These are phyloP conservation scores for Calliphora vicina DNA, from an alignment of 1,140 invertebrate genomes.

Conservation along the genomic window DNA sequence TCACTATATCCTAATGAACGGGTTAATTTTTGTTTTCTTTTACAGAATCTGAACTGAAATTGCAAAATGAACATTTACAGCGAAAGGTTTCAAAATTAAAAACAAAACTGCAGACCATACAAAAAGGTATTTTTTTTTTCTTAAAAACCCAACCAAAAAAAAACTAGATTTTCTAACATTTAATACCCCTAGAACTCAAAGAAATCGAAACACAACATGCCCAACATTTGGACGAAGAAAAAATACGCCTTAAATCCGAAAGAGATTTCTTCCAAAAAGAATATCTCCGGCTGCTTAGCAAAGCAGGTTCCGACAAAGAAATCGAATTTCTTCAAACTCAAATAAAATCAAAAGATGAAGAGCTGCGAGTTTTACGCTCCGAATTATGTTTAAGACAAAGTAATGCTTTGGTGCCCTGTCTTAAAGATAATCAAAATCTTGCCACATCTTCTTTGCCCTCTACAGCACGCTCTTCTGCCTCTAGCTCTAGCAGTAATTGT, in stretches of 20 bases:
- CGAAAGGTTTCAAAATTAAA: conserved; percentile 49
- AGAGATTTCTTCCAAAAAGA: conserved; percentile 61
- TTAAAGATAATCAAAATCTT: conserved; percentile 1
- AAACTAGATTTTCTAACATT: not conserved
- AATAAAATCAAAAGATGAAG: conserved; percentile 61
- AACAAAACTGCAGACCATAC: conserved; percentile 49
- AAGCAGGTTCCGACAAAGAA: conserved; percentile 52
- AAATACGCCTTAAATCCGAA: conserved; percentile 52
- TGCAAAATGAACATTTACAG: conserved; percentile 45
- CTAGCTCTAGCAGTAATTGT: conserved; percentile 46
- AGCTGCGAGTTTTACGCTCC: conserved; percentile 45
- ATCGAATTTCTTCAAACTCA: conserved; percentile 55
- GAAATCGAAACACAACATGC: conserved; percentile 35
- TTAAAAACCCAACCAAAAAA: not conserved
- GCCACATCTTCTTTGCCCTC: not conserved
- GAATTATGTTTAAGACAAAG: conserved; percentile 46
- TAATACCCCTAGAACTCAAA: conserved; percentile 29
- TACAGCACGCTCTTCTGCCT: conserved; percentile 25
- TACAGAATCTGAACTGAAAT: conserved; percentile 39
- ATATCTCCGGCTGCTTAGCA: conserved; percentile 52
- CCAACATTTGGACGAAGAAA: conserved; percentile 51
- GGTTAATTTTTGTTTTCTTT: not conserved
- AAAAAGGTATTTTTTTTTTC: conserved; percentile 43
- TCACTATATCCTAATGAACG: no score
- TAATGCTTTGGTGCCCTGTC: conserved; percentile 2